Base-by-base conservation (phyloP, 2,113 vertebrate genomes). In the Oenanthe oenanthe region DNA sequence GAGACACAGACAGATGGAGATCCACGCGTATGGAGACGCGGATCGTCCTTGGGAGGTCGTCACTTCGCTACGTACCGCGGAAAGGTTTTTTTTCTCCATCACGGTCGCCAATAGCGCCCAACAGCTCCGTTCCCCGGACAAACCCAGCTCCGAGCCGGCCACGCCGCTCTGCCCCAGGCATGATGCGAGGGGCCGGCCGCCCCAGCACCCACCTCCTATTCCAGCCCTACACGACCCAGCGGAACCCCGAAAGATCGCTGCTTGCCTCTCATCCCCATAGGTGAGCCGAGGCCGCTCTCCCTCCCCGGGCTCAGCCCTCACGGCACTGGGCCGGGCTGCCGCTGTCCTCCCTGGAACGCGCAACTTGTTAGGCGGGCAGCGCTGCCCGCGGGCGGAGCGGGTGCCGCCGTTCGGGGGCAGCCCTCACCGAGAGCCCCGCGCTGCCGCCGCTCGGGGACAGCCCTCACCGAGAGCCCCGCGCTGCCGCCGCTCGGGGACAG, bases 31-130 rank as follows among this genome's bases (percentile, higher is more conserved):
- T 7, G 72, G 24, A 43, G 17, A 21, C 61, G 50, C 36, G 4
- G 22, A n/a, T 22, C 71, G 93, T 62, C 96, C 95, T 92, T 92
- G 92, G 78, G 45, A 95, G 93, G 95, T 90, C 92, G 81, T 48
- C 77, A 17, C 73, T 75, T 67, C 56, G 25, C 56, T 60, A 45
- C 32, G 34, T 22, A 61, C 5, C 14, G 68, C 32, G 11, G 60
- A 68, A 56, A 74, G 38, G 57, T 13, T 15, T 76, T 43, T 45
- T 57, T 47, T 10, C 43, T 73, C 20, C 50, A 40, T 7, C 47
- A 24, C 43, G 21, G 68, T 62, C 11, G 22, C 31, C 62, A 21
- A 24, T 13, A 77, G 88, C 36, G 24, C 76, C 53, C 61, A 48
- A 25, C 15, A 25, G 54, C 53, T 85, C 61, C 20, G 24, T 42